Percentiles rank a stretch among this genome's conserved stretches.
These are phyloP conservation scores for Drosophila murphyi DNA, from an alignment of 1,140 invertebrate genomes.

Conservation along the genomic window DNA sequence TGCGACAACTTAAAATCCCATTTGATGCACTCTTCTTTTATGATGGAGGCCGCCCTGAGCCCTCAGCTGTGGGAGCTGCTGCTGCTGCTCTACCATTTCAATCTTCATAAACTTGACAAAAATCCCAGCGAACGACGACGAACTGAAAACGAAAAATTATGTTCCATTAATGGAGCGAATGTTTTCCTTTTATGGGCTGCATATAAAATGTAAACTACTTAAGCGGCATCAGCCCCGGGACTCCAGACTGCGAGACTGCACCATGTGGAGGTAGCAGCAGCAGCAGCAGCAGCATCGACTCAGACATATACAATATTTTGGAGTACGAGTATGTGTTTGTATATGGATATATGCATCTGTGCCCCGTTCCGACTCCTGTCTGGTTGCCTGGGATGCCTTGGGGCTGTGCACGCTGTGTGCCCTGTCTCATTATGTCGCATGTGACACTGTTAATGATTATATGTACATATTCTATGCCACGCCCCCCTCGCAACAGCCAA, in stretches of 20 bases:
- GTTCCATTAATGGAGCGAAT: constrained; percentile 84
- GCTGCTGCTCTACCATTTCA: constrained; percentile 56
- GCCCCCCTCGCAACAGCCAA: constrained; percentile 39
- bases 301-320: constrained; percentile 35
- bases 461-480: constrained; percentile 61
- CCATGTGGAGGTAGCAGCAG: constrained; percentile 32
- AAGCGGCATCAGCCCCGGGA: constrained; percentile 51
- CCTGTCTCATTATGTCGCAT: constrained; percentile 81
- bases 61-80: constrained; percentile 49
- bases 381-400: constrained; percentile 44
- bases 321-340: constrained; percentile 17
- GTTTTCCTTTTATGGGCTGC: constrained; percentile 80
- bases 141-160: constrained; percentile 79
- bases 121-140: constrained; percentile 56
- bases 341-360: constrained; percentile 1
- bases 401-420: constrained; percentile 39
- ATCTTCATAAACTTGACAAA: constrained; percentile 82
- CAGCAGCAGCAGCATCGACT: constrained; percentile 15
- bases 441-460: constrained; percentile 84
- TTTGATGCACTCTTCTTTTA: constrained; percentile 82
- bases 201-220: constrained; percentile 83
- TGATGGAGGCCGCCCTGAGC: constrained; percentile 46
- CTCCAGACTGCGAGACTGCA: constrained; percentile 34
- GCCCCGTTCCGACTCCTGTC: constrained; percentile 23
- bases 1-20: constrained; percentile 82